Base-by-base conservation (phyloP, 1,140 invertebrate species). In the Atta texana region DNA sequence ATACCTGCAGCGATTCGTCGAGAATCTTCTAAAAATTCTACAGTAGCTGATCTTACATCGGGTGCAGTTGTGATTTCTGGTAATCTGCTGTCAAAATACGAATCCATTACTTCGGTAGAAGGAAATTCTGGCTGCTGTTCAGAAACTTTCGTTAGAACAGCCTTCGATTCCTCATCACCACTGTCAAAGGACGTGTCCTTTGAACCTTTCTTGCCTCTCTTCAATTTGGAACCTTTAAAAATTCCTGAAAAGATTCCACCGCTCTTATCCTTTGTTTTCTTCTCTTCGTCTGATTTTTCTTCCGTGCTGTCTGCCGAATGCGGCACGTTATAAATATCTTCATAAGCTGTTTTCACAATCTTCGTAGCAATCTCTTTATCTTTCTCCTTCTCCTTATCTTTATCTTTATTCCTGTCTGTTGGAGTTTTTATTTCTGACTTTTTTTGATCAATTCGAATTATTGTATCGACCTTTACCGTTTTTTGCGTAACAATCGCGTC, bases 221-320 rank as follows among this genome's bases (percentile, higher is more conserved):
- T 95, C 7, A 91, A 55, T 78, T 95, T 95, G 0, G 94, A 92
- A 31, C 90, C 89, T 76, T 95, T 95, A 55, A 95, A 95, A 34
- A 95, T 94, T 0, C 93, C 93, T 0, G 94, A 93, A 31, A 95
- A 93, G 68, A 94, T 92, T 8, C 92, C 89, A 3, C 91, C 88
- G 14, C 92, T 92, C 82, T 95, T 95, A 16, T 95, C 94, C 69
- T 95, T 95, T 6, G 90, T 53, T 51, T 93, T 95, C 68, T 93
- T 95, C 49, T 94, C 94, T n/a, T 77, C 90, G 14, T 94, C 93
- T 4, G 85, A 81, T 12, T 94, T 91, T 51, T 93, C 91, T 7
- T 92, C 93, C 0, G 74, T 68, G 21, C 92, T 91, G 16, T 92
- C 90, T 3, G 82, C 24, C 0, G 68, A 24, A 57, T 92, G 87